phyloP scores from a whole-genome alignment of 2,888 invertebrate species.

The Archaeoteleia sp. region DNA sequence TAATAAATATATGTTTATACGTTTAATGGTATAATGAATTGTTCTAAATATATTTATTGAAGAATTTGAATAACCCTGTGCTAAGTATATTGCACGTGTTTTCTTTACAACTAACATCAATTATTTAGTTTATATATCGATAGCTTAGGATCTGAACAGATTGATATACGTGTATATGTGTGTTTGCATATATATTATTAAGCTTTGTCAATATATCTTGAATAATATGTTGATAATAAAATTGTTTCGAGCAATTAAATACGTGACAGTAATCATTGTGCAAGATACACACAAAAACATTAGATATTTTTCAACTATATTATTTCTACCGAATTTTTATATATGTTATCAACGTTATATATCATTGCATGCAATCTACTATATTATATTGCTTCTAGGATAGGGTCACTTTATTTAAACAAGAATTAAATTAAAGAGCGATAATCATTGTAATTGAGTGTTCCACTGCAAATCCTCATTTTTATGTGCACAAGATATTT shows the following conservation, averaged over 20 bases:
- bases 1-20: too few relatives aligned
- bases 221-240: constrained; percentile 24
- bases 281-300: constrained; percentile 4
- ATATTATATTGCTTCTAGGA: constrained; percentile 65
- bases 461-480: constrained; percentile 65
- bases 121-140: constrained; percentile 13
- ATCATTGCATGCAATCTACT: constrained; percentile 26
- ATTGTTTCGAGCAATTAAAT: constrained; percentile 44
- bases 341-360: too few relatives aligned
- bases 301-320: constrained; percentile 5
- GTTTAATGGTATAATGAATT: too few relatives aligned
- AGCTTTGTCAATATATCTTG: neutral
- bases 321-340: constrained; percentile 17
- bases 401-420: too few relatives aligned
- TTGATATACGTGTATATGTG: neutral
- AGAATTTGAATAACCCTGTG: constrained; percentile 1
- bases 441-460: too few relatives aligned
- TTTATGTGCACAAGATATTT: constrained; percentile 57
- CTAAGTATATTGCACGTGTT: constrained; percentile 11
- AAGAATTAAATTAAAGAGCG: constrained; percentile 21
- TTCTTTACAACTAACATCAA: constrained; percentile 18
- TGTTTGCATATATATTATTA: neutral
- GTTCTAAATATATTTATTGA: neutral
- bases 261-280: constrained; percentile 34
- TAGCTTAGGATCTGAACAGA: constrained; percentile 61